Conservation (phyloP, 2,888 invertebrate genomes). For the Pimpla rufipes region DNA sequence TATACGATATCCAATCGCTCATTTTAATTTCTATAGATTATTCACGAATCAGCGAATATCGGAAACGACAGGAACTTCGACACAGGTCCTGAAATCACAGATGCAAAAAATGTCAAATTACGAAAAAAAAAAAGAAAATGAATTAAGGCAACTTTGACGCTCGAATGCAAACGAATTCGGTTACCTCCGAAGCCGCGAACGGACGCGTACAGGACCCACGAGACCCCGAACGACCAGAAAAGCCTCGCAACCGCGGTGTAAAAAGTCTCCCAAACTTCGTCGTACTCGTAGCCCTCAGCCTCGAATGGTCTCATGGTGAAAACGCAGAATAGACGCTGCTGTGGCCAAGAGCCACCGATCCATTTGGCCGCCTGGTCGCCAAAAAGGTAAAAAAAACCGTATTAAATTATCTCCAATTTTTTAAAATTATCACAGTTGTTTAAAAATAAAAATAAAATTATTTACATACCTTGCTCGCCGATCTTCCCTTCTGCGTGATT, state of each 20-base stretch:
- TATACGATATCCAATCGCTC: slow-evolving; percentile 67
- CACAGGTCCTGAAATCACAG: slow-evolving; percentile 68
- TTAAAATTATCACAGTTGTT: background rate
- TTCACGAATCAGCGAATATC: slow-evolving; percentile 63
- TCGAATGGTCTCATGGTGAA: slow-evolving; percentile 76
- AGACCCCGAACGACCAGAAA: slow-evolving; percentile 85
- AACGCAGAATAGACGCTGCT: slow-evolving; percentile 64
- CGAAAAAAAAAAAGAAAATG: too few relatives aligned
- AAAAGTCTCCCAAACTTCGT: slow-evolving; percentile 80
- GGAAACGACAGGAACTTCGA: slow-evolving; percentile 70
- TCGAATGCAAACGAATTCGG: too few relatives aligned
- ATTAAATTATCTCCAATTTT: background rate
- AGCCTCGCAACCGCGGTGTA: slow-evolving; percentile 85
- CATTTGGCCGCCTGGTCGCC: slow-evolving; percentile 55
- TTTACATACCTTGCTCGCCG: background rate
- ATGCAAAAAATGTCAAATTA: background rate
- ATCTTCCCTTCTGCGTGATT: slow-evolving; percentile 19
- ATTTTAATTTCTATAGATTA: slow-evolving; percentile 38
- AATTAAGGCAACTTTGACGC: background rate
- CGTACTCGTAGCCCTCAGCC: slow-evolving; percentile 79
- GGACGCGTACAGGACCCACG: slow-evolving; percentile 87
- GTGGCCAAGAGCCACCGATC: slow-evolving; percentile 71
- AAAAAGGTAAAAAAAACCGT: background rate
- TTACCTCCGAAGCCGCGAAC: slow-evolving; percentile 86
- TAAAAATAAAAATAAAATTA: background rate